A percentile compares a stretch with the other conserved stretches of the same genome.
These are phyloP conservation scores for Oreotrochilus melanogaster DNA, from an alignment of 2,113 vertebrate genomes.

Conservation along the genomic window DNA sequence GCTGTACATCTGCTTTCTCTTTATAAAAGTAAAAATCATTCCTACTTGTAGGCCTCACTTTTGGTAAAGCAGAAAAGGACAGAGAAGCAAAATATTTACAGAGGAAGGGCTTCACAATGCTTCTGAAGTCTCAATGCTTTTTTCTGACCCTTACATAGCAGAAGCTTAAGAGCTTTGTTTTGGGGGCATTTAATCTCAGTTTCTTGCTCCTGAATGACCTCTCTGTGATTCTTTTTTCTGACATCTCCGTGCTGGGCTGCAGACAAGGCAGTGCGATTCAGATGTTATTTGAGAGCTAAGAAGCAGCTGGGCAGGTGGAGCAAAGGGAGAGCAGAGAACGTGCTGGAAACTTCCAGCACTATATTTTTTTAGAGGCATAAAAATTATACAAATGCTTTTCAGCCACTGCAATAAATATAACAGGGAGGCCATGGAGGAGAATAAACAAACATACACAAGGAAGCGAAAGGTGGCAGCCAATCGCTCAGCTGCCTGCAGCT, in stretches of 20 bases:
- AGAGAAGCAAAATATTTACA: neutral
- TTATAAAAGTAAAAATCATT: neutral
- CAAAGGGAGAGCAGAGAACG: slow-evolving; percentile 66
- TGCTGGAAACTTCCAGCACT: slow-evolving; percentile 78
- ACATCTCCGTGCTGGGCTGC: neutral
- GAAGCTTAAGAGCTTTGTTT: slow-evolving; percentile 6
- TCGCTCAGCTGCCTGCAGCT: neutral
- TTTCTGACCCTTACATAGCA: neutral
- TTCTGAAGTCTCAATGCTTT: neutral
- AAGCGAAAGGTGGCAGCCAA: neutral
- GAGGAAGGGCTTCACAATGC: neutral
- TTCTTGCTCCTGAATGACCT: neutral
- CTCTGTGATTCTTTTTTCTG: neutral
- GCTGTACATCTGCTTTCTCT: neutral
- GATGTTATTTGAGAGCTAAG: slow-evolving; percentile 28
- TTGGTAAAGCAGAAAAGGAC: neutral
- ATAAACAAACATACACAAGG: neutral
- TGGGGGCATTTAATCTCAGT: neutral
- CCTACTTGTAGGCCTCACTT: slow-evolving; percentile 5
- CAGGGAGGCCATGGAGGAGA: fast-evolving
- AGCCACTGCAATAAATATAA: neutral
- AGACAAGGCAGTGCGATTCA: neutral
- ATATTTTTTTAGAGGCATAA: neutral
- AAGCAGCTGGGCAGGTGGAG: slow-evolving; percentile 59
- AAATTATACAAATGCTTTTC: neutral